These are phyloP conservation scores for Corynorhinus townsendii DNA, from an alignment of 2,113 vertebrate species.

Conservation along the genomic window DNA sequence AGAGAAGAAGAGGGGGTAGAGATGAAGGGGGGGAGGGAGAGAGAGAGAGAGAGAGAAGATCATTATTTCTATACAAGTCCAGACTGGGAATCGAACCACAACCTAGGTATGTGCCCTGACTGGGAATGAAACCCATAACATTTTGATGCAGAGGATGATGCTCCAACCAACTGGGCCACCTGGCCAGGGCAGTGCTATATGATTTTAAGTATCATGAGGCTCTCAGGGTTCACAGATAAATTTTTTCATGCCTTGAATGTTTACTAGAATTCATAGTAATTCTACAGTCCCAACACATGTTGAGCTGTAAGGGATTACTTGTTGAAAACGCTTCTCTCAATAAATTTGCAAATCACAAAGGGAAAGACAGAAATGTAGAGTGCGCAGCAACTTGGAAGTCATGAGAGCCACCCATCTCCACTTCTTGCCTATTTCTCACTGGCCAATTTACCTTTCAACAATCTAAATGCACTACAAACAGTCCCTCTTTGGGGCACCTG, in stretches of 20 bases:
- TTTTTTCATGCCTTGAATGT: background rate
- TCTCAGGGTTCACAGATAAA: background rate
- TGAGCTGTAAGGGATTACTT: background rate
- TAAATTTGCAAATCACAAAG: background rate
- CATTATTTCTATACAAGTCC: too few species aligned
- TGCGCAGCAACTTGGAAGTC: background rate
- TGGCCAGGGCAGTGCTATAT: too few species aligned
- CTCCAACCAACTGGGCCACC: background rate
- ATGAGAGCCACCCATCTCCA: background rate
- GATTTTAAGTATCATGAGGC: background rate
- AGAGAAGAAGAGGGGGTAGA: background rate
- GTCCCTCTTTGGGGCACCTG: background rate
- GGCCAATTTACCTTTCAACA: background rate
- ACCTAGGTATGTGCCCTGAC: background rate
- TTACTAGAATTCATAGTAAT: background rate
- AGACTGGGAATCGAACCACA: background rate
- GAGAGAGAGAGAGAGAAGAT: background rate
- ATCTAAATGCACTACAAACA: background rate
- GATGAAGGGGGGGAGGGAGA: background rate
- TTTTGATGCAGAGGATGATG: background rate
- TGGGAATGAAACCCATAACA: background rate
- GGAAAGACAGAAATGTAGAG: background rate
- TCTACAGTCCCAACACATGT: background rate
- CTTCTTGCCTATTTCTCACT: background rate
- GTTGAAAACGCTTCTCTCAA: background rate